Base-by-base conservation (phyloP, 2,888 invertebrate genomes). In the Scrobipalpa atriplicella region DNA sequence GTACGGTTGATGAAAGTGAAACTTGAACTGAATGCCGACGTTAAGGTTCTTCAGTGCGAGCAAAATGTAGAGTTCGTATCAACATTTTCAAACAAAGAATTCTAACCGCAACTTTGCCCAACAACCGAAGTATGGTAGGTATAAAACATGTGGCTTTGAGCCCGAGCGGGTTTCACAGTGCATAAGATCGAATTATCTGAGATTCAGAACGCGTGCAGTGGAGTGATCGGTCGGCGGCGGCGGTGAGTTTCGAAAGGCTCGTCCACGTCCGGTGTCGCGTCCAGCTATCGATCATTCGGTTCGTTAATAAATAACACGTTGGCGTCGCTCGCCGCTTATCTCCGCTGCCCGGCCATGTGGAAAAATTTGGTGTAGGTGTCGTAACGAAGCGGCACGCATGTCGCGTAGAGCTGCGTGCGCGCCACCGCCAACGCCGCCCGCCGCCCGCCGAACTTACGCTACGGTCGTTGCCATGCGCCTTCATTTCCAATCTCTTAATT, bases 241-340 rank as follows among this genome's bases (percentile, higher is more conserved):
- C 83, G 85, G 84, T 80, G 79, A 77, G 85, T 90, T 92, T 90
- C 89, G 91, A 91, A 91, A 91, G 90, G 87, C 89, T 84, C 80
- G 81, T 80, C 84, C 76, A 82, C 87, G 91, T 89, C 90, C 91
- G 91, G 90, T 86, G 90, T 89, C 90, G 90, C 90, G 90, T 87
- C 89, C 90, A 87, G 86, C 92, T 90, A 92, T 92, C 92, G 91
- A 92, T 92, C 92, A 92, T 92, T 92, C 92, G 90, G 90, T 92
- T 92, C 92, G 92, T 92, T 92, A 91, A 92, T 92, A 92, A 92
- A 92, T 91, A 91, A 91, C 90, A 92, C 90, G 91, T 90, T 83
- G 89, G 86, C 89, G 87, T 91, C 88, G 87, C 79, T 84, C 83
- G 85, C 85, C 81, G 90, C 90, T 92, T 91, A 92, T 92, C 92